phyloP scores from a whole-genome alignment of 2,888 invertebrate genomes.

The Hypena proboscidalis region DNA sequence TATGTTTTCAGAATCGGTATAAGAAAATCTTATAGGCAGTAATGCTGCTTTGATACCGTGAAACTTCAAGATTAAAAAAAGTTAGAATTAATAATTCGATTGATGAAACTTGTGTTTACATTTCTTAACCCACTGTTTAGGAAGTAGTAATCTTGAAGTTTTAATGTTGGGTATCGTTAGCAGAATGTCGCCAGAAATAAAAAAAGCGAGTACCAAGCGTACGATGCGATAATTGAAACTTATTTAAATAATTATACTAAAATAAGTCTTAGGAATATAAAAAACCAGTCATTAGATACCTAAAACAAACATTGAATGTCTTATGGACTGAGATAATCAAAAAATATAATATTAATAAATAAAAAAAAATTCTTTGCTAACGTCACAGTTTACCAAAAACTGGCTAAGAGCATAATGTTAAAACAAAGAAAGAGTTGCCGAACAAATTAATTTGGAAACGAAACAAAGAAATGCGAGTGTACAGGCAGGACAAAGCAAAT shows the following conservation, averaged over 20 bases:
- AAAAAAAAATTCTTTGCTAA: not conserved
- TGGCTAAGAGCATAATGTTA: not conserved
- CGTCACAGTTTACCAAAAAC: not conserved
- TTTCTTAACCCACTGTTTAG: no score
- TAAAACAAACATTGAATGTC: no score
- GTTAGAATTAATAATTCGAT: constrained; percentile 5
- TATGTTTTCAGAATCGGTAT: constrained; percentile 31
- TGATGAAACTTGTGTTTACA: not conserved
- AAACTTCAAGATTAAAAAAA: constrained; percentile 31
- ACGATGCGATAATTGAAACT: constrained; percentile 24
- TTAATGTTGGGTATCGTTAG: constrained; percentile 42
- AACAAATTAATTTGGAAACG: constrained; percentile 6
- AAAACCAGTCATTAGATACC: constrained; percentile 1
- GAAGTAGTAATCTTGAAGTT: constrained; percentile 27
- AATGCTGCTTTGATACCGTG: constrained; percentile 33
- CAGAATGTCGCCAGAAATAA: constrained; percentile 58
- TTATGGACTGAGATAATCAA: no score
- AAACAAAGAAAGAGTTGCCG: constrained; percentile 6
- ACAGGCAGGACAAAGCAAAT: constrained; percentile 6
- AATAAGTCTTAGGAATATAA: constrained; percentile 6
- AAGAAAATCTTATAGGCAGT: constrained; percentile 47
- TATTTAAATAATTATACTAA: constrained; percentile 8
- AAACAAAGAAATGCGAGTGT: constrained; percentile 9
- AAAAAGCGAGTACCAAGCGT: constrained; percentile 55
- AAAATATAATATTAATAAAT: no score